Evolutionary conservation across 2,113 vertebrate species (phyloP).

Genomic region (Nymphicus hollandicus): DNA sequence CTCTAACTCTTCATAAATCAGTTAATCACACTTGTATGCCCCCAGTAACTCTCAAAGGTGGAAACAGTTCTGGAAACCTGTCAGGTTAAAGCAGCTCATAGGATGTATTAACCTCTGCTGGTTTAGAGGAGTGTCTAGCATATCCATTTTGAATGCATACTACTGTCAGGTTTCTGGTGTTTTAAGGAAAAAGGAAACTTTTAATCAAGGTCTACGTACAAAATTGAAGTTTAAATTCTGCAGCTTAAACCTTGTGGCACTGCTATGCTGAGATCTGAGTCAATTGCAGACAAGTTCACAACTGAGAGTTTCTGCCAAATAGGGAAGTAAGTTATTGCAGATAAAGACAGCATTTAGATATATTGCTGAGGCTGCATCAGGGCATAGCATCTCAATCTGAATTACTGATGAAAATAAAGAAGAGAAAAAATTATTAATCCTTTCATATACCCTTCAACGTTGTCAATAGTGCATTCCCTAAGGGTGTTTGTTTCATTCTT

Average conservation of each 20-base stretch:
- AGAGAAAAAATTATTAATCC: neutral
- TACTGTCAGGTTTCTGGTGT: neutral
- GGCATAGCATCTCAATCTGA: neutral
- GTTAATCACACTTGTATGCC: neutral
- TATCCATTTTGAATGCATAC: neutral
- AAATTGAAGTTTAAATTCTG: neutral
- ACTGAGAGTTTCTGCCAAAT: neutral
- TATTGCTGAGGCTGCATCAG: neutral
- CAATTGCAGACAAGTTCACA: neutral
- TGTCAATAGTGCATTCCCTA: neutral
- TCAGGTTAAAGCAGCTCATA: neutral
- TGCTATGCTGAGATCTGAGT: neutral
- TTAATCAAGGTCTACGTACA: neutral
- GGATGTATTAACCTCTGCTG: neutral
- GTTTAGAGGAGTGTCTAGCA: neutral
- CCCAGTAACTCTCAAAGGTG: neutral
- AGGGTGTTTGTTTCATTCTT: neutral
- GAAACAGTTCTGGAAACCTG: neutral
- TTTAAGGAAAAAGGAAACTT: neutral
- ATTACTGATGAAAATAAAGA: neutral
- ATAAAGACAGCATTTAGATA: neutral
- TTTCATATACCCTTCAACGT: neutral
- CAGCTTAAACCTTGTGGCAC: fast-evolving
- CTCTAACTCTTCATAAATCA: neutral
- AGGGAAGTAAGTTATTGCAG: neutral